These are phyloP conservation scores for Echinops telfairi DNA, from an alignment of 2,113 vertebrate species.

Conservation along the genomic window DNA sequence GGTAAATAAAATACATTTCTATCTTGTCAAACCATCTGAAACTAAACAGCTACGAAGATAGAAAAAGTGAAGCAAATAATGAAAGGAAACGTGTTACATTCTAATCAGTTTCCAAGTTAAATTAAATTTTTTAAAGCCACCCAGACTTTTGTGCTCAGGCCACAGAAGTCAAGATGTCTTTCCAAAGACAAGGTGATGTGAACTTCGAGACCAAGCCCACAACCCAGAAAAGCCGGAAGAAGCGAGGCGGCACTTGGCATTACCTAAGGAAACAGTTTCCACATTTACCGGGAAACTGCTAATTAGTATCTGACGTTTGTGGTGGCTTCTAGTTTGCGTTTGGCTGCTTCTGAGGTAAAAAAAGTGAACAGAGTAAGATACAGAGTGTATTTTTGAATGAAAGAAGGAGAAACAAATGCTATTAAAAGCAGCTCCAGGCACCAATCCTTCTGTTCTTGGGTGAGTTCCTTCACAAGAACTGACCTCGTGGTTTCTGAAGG, in stretches of 20 bases:
- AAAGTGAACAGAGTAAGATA: background rate
- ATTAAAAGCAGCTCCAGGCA: background rate
- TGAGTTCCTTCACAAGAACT: slow-evolving; percentile 39
- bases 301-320: background rate
- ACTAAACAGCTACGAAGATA: background rate
- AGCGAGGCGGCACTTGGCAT: background rate
- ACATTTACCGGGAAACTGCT: background rate
- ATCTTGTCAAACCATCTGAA: slow-evolving; percentile 30
- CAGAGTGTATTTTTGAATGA: background rate
- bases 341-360: slow-evolving; percentile 15
- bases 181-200: background rate
- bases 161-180: background rate
- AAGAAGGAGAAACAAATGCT: background rate
- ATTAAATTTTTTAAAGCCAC: background rate
- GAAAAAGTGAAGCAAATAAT: background rate
- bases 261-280: background rate
- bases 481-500: background rate
- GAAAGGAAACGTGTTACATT: background rate
- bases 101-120: background rate
- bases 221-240: background rate
- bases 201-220: background rate
- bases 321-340: background rate
- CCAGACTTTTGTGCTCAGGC: background rate
- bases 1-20: slow-evolving; percentile 9
- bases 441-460: background rate